Evolutionary conservation across 2,797 vertebrate genomes (phyloP).

Genomic region (Uromys caudimaculatus): DNA sequence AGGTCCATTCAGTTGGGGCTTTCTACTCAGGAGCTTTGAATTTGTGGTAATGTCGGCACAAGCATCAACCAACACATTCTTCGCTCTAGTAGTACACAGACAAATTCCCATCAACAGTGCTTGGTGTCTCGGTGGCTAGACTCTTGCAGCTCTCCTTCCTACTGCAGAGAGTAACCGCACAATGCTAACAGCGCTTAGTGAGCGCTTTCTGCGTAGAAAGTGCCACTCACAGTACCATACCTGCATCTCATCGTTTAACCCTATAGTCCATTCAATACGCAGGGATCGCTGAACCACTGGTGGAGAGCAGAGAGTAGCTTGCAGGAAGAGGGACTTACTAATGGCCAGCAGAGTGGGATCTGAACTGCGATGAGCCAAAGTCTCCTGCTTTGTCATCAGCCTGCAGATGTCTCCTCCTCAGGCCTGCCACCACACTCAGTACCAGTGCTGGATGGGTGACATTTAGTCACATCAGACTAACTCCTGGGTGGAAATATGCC

Average conservation of each 20-base stretch:
- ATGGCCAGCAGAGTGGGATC: fast-evolving
- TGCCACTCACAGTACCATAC: background rate
- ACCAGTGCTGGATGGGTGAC: too few relatives aligned
- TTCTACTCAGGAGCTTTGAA: background rate
- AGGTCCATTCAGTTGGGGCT: background rate
- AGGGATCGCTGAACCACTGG: fast-evolving
- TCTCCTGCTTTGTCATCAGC: background rate
- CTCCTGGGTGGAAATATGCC: background rate
- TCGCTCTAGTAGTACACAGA: background rate
- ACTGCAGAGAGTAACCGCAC: background rate
- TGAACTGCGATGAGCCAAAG: background rate
- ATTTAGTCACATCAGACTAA: background rate
- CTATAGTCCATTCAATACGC: background rate
- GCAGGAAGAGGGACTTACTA: background rate
- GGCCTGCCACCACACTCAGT: background rate
- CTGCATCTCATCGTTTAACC: background rate
- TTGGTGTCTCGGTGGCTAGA: background rate
- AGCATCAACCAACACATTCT: too few relatives aligned
- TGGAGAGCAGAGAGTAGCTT: background rate
- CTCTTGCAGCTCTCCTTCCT: background rate
- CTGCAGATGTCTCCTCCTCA: background rate
- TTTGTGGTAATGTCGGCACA: background rate
- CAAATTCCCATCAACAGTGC: background rate
- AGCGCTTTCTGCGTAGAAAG: background rate
- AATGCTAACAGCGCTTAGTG: background rate